Conservation (phyloP, 2,797 vertebrate species). For the Xiphophorus birchmanni region DNA sequence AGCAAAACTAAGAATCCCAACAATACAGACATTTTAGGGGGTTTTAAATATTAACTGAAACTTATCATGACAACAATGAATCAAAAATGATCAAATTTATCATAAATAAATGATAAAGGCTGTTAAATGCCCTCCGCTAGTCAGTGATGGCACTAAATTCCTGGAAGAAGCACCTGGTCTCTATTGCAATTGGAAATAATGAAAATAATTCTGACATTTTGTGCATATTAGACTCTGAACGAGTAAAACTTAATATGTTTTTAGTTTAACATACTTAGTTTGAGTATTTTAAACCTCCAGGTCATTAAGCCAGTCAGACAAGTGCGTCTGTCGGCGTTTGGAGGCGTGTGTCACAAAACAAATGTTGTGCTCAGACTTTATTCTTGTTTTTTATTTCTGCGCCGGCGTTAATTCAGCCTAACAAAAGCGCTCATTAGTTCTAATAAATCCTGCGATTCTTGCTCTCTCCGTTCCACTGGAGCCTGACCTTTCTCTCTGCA, state of each 20-base stretch:
- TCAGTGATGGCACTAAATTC: neutral
- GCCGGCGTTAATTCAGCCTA: conserved; percentile 72
- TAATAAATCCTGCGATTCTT: conserved; percentile 69
- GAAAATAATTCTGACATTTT: neutral
- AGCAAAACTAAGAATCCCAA: no score
- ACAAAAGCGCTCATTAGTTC: conserved; percentile 89
- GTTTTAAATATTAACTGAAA: no score
- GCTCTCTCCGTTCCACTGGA: conserved; percentile 76
- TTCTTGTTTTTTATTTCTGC: conserved; percentile 51
- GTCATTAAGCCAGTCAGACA: conserved; percentile 27
- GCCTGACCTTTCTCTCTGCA: conserved; percentile 90
- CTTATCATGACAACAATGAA: no score
- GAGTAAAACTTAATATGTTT: neutral
- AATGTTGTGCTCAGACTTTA: conserved; percentile 35
- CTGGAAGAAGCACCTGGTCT: neutral
- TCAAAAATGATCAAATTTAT: no score
- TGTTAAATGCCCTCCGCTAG: no score
- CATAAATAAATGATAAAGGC: no score
- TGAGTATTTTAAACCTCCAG: conserved; percentile 18
- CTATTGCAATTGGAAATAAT: neutral
- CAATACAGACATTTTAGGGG: no score
- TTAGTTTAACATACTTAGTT: conserved; percentile 31
- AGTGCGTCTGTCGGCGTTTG: conserved; percentile 1
- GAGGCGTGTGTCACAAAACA: conserved; percentile 39
- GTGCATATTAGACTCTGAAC: neutral